Conservation (phyloP, 2,797 vertebrate species). For the Coendou prehensilis region DNA sequence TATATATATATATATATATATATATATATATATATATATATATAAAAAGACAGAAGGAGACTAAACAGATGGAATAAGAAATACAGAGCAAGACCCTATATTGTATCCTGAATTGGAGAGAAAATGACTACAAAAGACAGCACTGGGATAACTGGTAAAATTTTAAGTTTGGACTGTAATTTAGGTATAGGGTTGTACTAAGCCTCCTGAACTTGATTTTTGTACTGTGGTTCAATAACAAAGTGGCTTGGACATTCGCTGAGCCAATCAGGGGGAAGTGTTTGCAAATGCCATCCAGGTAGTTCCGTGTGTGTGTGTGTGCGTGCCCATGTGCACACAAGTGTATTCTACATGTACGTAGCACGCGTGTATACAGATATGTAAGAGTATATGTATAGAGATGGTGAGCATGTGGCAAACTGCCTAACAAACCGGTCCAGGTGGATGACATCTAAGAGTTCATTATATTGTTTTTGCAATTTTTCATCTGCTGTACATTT, state of each 20-base stretch:
- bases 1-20: too few species aligned
- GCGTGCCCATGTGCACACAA: background rate
- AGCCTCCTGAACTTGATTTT: background rate
- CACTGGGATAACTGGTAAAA: background rate
- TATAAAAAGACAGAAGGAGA: background rate
- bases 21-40: too few species aligned
- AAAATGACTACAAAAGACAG: background rate
- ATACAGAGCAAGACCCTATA: background rate
- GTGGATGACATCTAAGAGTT: background rate
- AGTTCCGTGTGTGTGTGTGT: background rate
- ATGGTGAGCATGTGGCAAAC: background rate
- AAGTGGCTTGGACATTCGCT: background rate
- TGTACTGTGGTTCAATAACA: background rate
- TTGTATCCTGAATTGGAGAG: background rate
- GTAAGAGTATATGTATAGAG: background rate
- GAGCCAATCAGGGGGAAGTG: background rate
- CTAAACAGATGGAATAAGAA: background rate
- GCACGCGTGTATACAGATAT: background rate
- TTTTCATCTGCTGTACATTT: background rate
- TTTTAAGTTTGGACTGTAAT: too few species aligned
- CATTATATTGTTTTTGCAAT: background rate
- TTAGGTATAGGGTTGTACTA: background rate
- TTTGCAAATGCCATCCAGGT: background rate
- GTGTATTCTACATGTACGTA: background rate
- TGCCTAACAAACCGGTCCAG: background rate